Evolutionary conservation across 2,888 invertebrate genomes (phyloP), one percentile per base, ranked within the genome.

Genomic region (Frankliniella intonsa): DNA sequence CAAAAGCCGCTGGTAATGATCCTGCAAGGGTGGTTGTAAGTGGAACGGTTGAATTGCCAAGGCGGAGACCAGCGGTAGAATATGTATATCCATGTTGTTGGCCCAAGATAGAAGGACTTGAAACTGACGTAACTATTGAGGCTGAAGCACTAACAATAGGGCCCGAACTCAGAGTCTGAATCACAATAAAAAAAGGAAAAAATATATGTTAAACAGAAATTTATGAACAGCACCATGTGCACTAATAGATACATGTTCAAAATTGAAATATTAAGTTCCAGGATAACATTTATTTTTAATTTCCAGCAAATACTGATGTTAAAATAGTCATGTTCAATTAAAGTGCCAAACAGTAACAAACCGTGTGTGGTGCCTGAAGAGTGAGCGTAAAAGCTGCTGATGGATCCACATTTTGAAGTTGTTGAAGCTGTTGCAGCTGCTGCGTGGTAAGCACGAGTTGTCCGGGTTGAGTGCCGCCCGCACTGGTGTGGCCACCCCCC

Each of bases 401-500:
- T 12, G 69, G 69, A 25, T 76, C 69, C 69, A 76, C 69, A 76
- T 76, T 14, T 19, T 55, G 55, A 14, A 19, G 69, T 25, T 25
- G 69, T 76, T 76, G 69, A 12, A 76, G 25, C 69, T 76, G 69
- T 76, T 76, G 69, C n/a, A 76, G 25, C 69, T 76, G 69, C 25
- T 76, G 69, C 12, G 12, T 14, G 69, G 69, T 76, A 22, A 76
- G 25, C 69, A 76, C 69, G 22, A 76, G 22, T 76, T 76, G 69
- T 76, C 69, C 69, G 69, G 69, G 69, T 25, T 76, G 69, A 25
- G 69, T 22, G 69, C 69, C 69, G 69, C 69, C 69, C 69, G 69
- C 69, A 76, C 69, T 76, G 69, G 69, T 25, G 69, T 76, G 69
- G 69, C 69, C 69, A 76, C 69, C 69, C 69, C 69, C 69, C 69